phyloP scores from a whole-genome alignment of 2,797 vertebrate genomes.

The Cheirogaleus major region DNA sequence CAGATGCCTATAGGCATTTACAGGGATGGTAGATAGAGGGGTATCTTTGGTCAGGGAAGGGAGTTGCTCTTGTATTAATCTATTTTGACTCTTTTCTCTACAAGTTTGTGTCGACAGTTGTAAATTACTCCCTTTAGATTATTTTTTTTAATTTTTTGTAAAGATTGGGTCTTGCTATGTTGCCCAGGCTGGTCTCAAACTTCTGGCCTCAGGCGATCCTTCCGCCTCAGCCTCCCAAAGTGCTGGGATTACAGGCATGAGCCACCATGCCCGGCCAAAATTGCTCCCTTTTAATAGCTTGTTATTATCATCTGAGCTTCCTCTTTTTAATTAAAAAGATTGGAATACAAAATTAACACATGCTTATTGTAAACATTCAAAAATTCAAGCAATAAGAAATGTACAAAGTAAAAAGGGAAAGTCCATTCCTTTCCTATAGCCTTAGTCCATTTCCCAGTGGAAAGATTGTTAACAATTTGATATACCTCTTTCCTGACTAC shows the following conservation, averaged over 20 bases:
- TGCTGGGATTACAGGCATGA: too few relatives aligned
- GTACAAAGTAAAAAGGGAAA: background rate
- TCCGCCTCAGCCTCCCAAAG: too few relatives aligned
- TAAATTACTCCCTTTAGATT: background rate
- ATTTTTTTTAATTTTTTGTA: too few relatives aligned
- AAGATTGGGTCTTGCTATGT: too few relatives aligned
- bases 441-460: background rate
- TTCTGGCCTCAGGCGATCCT: too few relatives aligned
- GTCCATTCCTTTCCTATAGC: background rate
- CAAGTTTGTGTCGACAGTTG: background rate
- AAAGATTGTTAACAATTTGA: conserved; percentile 13
- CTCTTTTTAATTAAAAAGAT: conserved; percentile 3
- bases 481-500: background rate
- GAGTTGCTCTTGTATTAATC: background rate
- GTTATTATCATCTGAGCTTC: background rate
- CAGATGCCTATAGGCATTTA: background rate
- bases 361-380: conserved; percentile 3
- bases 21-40: background rate
- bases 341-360: background rate
- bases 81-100: background rate
- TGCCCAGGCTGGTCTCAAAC: too few relatives aligned
- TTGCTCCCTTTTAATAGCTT: background rate
- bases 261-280: background rate
- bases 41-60: background rate
- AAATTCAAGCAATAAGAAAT: background rate